Evolutionary conservation across 2,797 vertebrate species (phyloP), one percentile per base, ranked within the genome.

Genomic region (Mormyrus hasselquistii): DNA sequence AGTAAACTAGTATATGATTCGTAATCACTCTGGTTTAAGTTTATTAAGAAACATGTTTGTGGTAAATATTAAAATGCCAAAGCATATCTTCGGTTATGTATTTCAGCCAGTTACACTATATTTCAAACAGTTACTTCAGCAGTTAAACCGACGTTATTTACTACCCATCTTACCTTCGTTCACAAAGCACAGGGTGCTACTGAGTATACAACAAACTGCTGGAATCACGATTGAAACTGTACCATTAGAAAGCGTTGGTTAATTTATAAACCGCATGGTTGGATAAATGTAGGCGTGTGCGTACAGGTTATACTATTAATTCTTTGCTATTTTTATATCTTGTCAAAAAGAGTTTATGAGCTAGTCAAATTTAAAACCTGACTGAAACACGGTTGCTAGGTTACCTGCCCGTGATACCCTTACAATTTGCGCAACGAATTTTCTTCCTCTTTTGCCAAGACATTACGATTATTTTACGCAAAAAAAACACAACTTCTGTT

Each of bases 371-470:
- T 87, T 79, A 55, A 84, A 87, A 87, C 34, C 41, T 65, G 44
- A 52, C 47, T 87, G 9, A n/a, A 89, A 76, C 34, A 44, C 62
- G 5, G 88, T 89, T 89, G 82, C 88, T 89, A 89, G 44, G 88
- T 16, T 69, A 89, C 88, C 22, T 52, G 22, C 83, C 25, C 47
- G 10, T 52, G n/a, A 25, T 85, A 50, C 49, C 22, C 8, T 4
- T 85, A 85, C 22, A 85, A 85, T 85, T 29, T 25, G 44, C 83
- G 83, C 47, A 85, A 52, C 4, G 9, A 50, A 85, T 22, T 85
- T 85, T 52, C 82, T 84, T 49, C 82, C n/a, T 49, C n/a, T 83
- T 38, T 38, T 19, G 76, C 16, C 73, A 79, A 6, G 49, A 49
- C 1, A 12, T 41, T 34, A 38, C 69, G 29, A 76, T 76, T 34